Conservation (phyloP, 2,888 invertebrate species). For the Cerastoderma edule region DNA sequence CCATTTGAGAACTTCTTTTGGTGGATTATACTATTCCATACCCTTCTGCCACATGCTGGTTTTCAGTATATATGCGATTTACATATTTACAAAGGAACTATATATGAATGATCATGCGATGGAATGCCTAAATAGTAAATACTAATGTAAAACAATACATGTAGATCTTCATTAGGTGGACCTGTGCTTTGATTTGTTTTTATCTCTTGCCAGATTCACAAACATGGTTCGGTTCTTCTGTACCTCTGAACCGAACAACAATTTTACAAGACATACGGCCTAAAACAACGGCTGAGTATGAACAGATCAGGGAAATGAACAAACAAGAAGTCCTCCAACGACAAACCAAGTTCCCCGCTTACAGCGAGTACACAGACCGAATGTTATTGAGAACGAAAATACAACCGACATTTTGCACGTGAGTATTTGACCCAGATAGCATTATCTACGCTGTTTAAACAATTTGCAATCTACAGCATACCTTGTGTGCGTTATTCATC, state of each 20-base stretch:
- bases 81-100: no score
- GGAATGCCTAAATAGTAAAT: not conserved
- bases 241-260: slow-evolving; percentile 77
- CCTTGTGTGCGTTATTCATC: no score
- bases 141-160: no score
- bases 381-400: slow-evolving; percentile 66
- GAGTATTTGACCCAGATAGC: slow-evolving; percentile 39
- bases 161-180: no score
- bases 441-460: not conserved
- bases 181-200: no score
- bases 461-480: no score
- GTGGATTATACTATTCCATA: no score
- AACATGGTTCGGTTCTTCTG: slow-evolving; percentile 81
- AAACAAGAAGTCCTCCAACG: slow-evolving; percentile 55
- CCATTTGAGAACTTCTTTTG: no score
- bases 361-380: slow-evolving; percentile 81
- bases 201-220: slow-evolving; percentile 79
- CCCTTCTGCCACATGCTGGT: no score
- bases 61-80: no score
- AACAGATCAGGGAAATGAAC: slow-evolving; percentile 60
- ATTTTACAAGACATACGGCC: slow-evolving; percentile 76
- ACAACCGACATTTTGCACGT: slow-evolving; percentile 63
- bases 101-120: no score
- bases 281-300: slow-evolving; percentile 79
- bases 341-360: slow-evolving; percentile 76